A percentile compares a stretch with the other conserved stretches of the same genome.
Conservation (phyloP, 2,797 vertebrate species). For the Salarias fasciatus region DNA sequence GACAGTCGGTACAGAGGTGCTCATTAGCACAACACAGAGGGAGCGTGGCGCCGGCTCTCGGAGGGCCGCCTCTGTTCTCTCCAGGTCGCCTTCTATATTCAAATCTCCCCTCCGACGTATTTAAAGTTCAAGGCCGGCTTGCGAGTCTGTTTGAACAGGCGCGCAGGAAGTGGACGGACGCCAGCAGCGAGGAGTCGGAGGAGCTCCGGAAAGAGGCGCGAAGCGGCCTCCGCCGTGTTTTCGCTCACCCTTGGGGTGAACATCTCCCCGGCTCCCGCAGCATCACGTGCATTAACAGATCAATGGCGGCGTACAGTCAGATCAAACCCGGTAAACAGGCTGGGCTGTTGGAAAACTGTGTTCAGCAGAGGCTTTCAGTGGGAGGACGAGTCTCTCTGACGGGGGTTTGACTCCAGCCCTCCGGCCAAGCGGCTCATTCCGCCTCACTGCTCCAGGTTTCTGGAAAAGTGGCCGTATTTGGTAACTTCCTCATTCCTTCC, state of each 20-base stretch:
- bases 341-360: too few relatives aligned
- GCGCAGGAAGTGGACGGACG: slow-evolving; percentile 32
- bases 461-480: too few relatives aligned
- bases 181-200: slow-evolving; percentile 33
- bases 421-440: too few relatives aligned
- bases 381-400: too few relatives aligned
- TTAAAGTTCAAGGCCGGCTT: slow-evolving; percentile 77
- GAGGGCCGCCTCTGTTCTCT: slow-evolving; percentile 74
- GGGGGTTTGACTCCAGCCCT: too few relatives aligned
- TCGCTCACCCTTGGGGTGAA: slow-evolving; percentile 64
- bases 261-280: slow-evolving; percentile 45
- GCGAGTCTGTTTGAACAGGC: slow-evolving; percentile 68
- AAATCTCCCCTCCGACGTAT: slow-evolving; percentile 74
- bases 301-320: slow-evolving; percentile 53
- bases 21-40: slow-evolving; percentile 85
- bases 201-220: slow-evolving; percentile 35
- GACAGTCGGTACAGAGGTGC: slow-evolving; percentile 78
- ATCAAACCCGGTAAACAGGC: slow-evolving; percentile 63
- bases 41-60: slow-evolving; percentile 67
- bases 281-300: slow-evolving; percentile 72
- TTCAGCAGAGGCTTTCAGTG: too few relatives aligned
- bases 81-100: slow-evolving; percentile 76
- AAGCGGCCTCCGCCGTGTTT: slow-evolving; percentile 26
- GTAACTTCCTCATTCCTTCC: too few relatives aligned
- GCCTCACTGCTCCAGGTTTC: too few relatives aligned